Percentiles rank a stretch among this genome's conserved stretches.
Evolutionary conservation across 2,888 invertebrate species (phyloP).

Genomic region (Julus scanicus): DNA sequence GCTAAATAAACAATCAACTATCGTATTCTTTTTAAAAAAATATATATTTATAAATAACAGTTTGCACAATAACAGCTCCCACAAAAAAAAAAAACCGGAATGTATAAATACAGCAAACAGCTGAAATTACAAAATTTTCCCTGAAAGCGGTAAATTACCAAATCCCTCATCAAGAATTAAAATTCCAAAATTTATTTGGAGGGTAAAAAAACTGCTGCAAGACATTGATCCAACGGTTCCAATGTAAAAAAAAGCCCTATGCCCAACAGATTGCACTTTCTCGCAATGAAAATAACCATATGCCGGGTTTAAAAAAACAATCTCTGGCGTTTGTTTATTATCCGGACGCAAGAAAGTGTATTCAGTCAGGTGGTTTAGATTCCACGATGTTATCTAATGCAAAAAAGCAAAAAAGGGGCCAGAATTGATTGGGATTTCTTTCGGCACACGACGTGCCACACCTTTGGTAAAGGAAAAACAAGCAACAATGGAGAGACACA

Average conservation of each 20-base stretch:
- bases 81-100: too few relatives aligned
- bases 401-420: slow-evolving; percentile 18
- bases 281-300: slow-evolving; percentile 41
- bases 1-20: too few relatives aligned
- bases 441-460: background rate
- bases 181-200: background rate
- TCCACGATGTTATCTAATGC: slow-evolving; percentile 47
- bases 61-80: too few relatives aligned
- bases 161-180: background rate
- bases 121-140: background rate
- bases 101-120: too few relatives aligned
- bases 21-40: too few relatives aligned
- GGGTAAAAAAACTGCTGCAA: background rate
- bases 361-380: slow-evolving; percentile 52
- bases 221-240: too few relatives aligned
- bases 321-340: slow-evolving; percentile 44
- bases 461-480: slow-evolving; percentile 44
- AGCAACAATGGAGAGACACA: slow-evolving; percentile 48
- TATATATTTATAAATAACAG: too few relatives aligned
- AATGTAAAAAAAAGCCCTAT: background rate
- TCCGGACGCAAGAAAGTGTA: slow-evolving; percentile 28
- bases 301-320: slow-evolving; percentile 50
- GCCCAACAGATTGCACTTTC: background rate
- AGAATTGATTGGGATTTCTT: slow-evolving; percentile 36
- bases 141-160: background rate